These are phyloP conservation scores for Nomada hirtipes DNA, from an alignment of 2,888 invertebrate genomes.

Conservation along the genomic window DNA sequence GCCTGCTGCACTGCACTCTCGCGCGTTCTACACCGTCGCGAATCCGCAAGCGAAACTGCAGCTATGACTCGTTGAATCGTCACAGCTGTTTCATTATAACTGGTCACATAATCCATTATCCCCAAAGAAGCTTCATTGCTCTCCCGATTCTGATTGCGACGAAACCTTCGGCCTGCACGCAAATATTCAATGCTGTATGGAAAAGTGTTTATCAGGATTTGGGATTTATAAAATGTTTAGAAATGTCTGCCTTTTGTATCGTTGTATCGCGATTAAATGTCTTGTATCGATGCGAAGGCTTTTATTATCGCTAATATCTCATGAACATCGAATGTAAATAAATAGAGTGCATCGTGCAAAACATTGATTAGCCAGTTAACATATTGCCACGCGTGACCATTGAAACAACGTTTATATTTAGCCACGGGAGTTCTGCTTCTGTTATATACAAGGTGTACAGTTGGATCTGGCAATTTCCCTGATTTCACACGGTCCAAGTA, in stretches of 20 bases:
- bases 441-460: constrained; percentile 18
- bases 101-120: too few species aligned
- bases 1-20: constrained; percentile 45
- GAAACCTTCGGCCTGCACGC: too few species aligned
- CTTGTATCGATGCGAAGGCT: too few species aligned
- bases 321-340: neutral
- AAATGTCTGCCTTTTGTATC: too few species aligned
- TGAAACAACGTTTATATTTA: constrained; percentile 58
- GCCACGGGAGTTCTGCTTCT: constrained; percentile 39
- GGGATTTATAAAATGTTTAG: too few species aligned
- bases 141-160: too few species aligned
- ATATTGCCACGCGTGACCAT: constrained; percentile 18
- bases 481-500: constrained; percentile 31
- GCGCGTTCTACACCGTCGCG: constrained; percentile 62
- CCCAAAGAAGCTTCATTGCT: too few species aligned
- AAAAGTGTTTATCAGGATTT: too few species aligned
- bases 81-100: too few species aligned
- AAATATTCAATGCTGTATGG: too few species aligned
- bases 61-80: neutral
- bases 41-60: constrained; percentile 28
- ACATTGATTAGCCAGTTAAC: constrained; percentile 35
- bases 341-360: constrained; percentile 16
- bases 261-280: too few species aligned
- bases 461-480: constrained; percentile 36
- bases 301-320: too few species aligned